Evolutionary conservation across 2,797 vertebrate species (phyloP), one percentile per base, ranked within the genome.

Genomic region (Zenarchopterus dispar): DNA sequence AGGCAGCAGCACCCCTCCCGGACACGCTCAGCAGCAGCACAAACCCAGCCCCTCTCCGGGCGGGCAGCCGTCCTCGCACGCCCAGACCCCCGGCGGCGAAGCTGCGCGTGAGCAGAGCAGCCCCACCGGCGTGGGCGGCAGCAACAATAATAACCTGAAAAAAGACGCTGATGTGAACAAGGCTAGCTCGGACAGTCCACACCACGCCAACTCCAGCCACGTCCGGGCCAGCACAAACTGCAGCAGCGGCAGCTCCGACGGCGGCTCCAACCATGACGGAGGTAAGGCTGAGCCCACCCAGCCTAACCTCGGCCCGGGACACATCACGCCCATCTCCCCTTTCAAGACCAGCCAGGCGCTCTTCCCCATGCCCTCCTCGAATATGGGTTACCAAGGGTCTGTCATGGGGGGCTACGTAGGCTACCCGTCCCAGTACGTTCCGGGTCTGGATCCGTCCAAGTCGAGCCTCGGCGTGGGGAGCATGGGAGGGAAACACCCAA

Each of bases 341-440:
- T 99, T 97, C 87, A 99, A 99, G 73, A 92, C 95, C 0, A 95
- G 94, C 67, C 96, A 96, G 56, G 94, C 96, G 0, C 95, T 98
- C 49, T 98, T 96, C 82, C 94, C 96, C 0, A 83, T 98, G 85
- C 94, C 96, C 0, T 93, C 97, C 13, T 96, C 96, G 67, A 93
- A 93, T 56, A 94, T 98, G 86, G 97, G 96, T 69, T 99, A 99
- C 93, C 97, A 98, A n/a, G 96, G 96, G 73, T 98, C 97, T 67
- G 96, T 98, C 18, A 95, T 96, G 9, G 97, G 97, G 0, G 94
- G 96, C 17, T 99, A 99, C 36, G 89, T 96, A 0, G 95, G 96
- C 39, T 99, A 98, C 88, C 96, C 96, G 0, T 96, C 96, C 18
- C 96, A 96, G 90, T 98, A 95, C 51, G 93, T 97, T 50, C 93